Evolutionary conservation across 2,888 invertebrate species (phyloP).

Genomic region (Cosmia trapezina): DNA sequence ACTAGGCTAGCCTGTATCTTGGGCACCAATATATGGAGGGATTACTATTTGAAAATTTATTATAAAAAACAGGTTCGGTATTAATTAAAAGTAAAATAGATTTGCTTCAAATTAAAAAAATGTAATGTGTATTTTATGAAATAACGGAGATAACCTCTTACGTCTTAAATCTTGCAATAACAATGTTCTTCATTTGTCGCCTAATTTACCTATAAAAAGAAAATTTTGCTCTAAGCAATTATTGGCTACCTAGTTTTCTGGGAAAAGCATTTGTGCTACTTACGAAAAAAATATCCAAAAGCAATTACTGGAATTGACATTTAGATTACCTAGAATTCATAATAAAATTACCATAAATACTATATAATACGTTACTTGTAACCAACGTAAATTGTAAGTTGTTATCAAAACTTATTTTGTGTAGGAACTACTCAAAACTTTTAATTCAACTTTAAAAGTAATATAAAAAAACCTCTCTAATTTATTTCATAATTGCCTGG

Average conservation of each 20-base stretch:
- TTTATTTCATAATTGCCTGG: neutral
- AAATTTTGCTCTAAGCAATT: neutral
- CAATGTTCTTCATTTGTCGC: neutral
- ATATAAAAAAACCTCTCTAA: neutral
- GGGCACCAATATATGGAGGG: too few relatives aligned
- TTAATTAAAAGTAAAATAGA: too few relatives aligned
- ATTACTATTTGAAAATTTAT: too few relatives aligned
- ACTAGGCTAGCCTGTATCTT: too few relatives aligned
- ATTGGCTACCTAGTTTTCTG: neutral
- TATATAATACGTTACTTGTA: too few relatives aligned
- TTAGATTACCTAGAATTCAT: neutral
- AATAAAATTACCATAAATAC: neutral
- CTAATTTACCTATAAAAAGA: too few relatives aligned
- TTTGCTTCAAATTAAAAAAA: too few relatives aligned
- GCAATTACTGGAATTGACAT: slow-evolving; percentile 4
- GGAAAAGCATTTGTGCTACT: neutral
- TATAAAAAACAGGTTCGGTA: too few relatives aligned
- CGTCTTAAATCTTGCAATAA: neutral
- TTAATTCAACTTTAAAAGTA: neutral
- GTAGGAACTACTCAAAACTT: neutral
- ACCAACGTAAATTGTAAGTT: too few relatives aligned
- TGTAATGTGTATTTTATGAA: too few relatives aligned
- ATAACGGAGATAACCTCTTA: too few relatives aligned
- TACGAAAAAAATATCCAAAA: slow-evolving; percentile 6
- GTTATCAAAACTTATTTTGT: neutral